These are phyloP conservation scores for Zygogramma bicolorata DNA, from an alignment of 2,888 invertebrate genomes.

Conservation along the genomic window DNA sequence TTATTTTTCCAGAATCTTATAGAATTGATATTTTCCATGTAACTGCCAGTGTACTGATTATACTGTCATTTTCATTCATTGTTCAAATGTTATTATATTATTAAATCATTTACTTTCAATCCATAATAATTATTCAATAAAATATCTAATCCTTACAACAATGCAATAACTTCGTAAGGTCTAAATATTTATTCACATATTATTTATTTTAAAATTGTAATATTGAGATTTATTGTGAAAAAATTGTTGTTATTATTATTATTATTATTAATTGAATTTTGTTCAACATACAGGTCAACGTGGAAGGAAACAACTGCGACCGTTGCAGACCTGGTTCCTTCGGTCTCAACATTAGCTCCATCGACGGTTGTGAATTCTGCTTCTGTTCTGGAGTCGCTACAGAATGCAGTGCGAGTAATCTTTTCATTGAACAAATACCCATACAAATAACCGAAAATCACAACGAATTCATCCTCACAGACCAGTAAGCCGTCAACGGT, in stretches of 20 bases:
- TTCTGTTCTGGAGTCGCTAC: conserved; percentile 87
- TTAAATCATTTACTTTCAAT: no score
- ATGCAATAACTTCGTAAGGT: no score
- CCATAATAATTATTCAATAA: no score
- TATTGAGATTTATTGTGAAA: no score
- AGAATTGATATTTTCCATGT: no score
- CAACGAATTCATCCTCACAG: conserved; percentile 75
- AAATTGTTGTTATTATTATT: background rate
- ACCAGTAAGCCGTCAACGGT: conserved; percentile 65
- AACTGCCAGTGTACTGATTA: no score
- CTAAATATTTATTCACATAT: no score
- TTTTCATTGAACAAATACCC: conserved; percentile 77
- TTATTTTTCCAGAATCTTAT: no score
- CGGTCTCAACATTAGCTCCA: conserved; percentile 77
- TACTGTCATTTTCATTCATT: no score
- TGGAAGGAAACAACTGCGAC: conserved; percentile 82
- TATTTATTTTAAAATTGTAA: no score
- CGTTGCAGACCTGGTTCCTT: conserved; percentile 84
- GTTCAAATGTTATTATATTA: no score
- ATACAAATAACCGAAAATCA: conserved; percentile 71
- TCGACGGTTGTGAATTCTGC: conserved; percentile 86
- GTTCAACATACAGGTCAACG: conserved; percentile 73
- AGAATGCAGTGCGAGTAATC: conserved; percentile 78
- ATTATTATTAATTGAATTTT: background rate
- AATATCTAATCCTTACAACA: no score